Base-by-base conservation (phyloP, 2,113 vertebrate species). In the Amia ocellicauda region DNA sequence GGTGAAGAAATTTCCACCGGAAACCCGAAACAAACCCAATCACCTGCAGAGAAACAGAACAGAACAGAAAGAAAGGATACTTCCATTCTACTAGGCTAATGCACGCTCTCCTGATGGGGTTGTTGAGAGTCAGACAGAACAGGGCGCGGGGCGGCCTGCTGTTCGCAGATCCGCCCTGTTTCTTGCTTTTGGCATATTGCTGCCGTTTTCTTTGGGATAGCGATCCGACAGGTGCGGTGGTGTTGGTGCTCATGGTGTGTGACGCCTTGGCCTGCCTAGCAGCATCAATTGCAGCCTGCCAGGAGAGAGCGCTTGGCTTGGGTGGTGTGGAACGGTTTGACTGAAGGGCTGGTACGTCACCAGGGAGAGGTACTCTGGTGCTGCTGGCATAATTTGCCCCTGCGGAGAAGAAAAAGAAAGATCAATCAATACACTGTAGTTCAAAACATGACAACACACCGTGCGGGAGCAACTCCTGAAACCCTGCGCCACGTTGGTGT, bases 81-180 rank as follows among this genome's bases (percentile, higher is more conserved):
- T 99, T 99, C 97, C 97, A 99, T 91, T 99, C 97, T 88, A 99
- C 97, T 79, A 99, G 88, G 85, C 95, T 98, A 86, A 99, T 98
- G 86, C 97, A 99, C 89, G 97, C 97, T 91, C 94, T 94, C 83
- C 97, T 90, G 87, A 99, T 90, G 71, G 97, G 97, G 83, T 99
- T 99, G 85, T 95, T 99, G 79, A 99, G 94, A 58, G 92, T 96
- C 79, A 99, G 92, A 83, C 97, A 99, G 89, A 98, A 99, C 69
- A 99, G 93, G 80, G 96, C 96, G 26, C 97, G 92, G 60, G 92
- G 89, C 47, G 97, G 94, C 80, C 97, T 87, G 85, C 91, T 97
- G 85, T 94, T 98, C 62, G 92, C 91, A 0, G 91, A 93, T 65
- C 93, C 93, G 86, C 94, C 94, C 86, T 98, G 95, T 81, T 98